A percentile compares a stretch with the other conserved stretches of the same genome.
Evolutionary conservation across 64 coral and sea anemone genomes (phyloP).

Genomic region (Montipora cactus): DNA sequence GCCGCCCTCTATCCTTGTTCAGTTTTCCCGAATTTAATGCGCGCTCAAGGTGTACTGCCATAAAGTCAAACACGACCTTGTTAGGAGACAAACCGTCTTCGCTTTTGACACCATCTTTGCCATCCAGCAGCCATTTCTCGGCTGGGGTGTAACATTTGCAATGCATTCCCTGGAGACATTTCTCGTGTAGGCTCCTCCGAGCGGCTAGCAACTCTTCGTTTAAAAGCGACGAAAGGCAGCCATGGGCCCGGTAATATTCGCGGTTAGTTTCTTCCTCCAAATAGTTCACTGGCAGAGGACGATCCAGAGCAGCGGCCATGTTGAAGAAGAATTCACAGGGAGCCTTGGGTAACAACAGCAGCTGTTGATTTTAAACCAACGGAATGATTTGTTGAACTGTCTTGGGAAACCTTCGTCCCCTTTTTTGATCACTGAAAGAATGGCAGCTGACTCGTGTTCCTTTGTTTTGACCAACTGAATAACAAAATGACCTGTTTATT

Average conservation of each 20-base stretch:
- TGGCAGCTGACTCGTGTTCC: neutral
- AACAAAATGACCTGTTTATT: constrained; percentile 28
- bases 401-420: neutral
- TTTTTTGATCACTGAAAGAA: neutral
- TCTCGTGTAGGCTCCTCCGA: constrained; percentile 8
- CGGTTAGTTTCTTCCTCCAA: constrained; percentile 31
- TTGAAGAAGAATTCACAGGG: neutral
- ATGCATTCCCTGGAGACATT: constrained; percentile 27
- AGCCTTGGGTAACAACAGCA: neutral
- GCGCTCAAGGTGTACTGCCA: constrained; percentile 60
- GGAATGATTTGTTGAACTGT: neutral
- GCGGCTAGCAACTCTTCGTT: constrained; percentile 1
- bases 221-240: constrained; percentile 24
- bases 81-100: neutral
- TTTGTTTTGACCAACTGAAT: constrained; percentile 33
- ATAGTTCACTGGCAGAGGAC: constrained; percentile 1
- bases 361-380: neutral
- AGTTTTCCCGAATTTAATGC: constrained; percentile 73
- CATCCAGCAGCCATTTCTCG: constrained; percentile 1
- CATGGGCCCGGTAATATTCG: constrained; percentile 14
- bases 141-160: neutral
- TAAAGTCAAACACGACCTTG: constrained; percentile 70
- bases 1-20: constrained; percentile 56
- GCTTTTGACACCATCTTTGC: neutral
- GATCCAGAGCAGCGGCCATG: constrained; percentile 15